Conservation (phyloP, 2,888 invertebrate genomes). For the Aelia acuminata region DNA sequence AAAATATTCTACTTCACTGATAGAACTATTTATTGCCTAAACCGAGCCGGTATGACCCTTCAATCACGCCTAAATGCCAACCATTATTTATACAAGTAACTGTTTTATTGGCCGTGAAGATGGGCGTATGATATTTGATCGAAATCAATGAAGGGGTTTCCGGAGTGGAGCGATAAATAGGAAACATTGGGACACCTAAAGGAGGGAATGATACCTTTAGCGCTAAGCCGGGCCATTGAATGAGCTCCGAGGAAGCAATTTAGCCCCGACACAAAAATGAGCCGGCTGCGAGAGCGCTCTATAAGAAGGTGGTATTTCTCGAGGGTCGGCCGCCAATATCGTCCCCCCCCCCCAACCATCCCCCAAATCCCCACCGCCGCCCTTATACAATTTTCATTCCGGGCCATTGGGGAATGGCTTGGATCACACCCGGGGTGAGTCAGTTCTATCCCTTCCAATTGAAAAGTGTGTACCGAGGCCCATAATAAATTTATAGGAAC, state of each 20-base stretch:
- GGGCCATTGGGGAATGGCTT: conserved; percentile 21
- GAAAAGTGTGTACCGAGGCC: conserved; percentile 33
- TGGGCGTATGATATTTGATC: neutral
- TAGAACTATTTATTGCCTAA: neutral
- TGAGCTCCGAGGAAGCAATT: conserved; percentile 15
- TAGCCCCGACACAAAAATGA: conserved; percentile 7
- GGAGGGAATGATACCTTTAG: conserved; percentile 29
- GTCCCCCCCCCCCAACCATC: neutral
- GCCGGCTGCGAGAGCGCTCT: neutral
- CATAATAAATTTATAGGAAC: conserved; percentile 44
- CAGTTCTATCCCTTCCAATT: conserved; percentile 39
- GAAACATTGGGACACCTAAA: conserved; percentile 6
- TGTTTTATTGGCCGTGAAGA: conserved; percentile 22
- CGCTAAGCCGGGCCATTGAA: conserved; percentile 24
- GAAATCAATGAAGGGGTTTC: conserved; percentile 19
- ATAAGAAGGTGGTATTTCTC: conserved; percentile 31
- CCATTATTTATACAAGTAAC: conserved; percentile 1
- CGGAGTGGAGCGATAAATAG: conserved; percentile 33
- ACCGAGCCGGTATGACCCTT: neutral
- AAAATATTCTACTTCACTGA: neutral
- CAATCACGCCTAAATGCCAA: neutral
- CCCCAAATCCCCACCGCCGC: too few species aligned
- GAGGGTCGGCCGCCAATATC: conserved; percentile 40
- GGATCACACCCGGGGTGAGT: conserved; percentile 45
- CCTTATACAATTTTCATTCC: conserved; percentile 51